Conservation (phyloP, 1,140 invertebrate species). For the Leptinotarsa defecta region DNA sequence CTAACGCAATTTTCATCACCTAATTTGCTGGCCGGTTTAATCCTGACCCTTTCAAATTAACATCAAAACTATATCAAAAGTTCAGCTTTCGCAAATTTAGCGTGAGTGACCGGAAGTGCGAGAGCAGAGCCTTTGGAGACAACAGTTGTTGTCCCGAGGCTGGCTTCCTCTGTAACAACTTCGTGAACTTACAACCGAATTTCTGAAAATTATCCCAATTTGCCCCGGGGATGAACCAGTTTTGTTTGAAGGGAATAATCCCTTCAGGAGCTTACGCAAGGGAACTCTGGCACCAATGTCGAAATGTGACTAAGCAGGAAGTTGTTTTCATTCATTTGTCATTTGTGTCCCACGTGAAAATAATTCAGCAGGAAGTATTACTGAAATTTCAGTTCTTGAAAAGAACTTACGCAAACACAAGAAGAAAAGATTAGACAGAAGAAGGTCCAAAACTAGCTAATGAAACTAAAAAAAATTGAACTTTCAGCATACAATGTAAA, state of each 20-base stretch:
- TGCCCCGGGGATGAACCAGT: not conserved
- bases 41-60: slow-evolving; percentile 24
- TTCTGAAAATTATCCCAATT: not conserved
- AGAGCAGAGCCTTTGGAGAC: slow-evolving; percentile 4
- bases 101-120: slow-evolving; percentile 18
- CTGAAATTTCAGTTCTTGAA: no score
- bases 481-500: no score
- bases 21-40: slow-evolving; percentile 20
- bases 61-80: slow-evolving; percentile 27
- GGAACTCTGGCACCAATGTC: no score
- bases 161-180: not conserved
- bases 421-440: no score
- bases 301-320: no score
- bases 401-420: no score
- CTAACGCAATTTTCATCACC: slow-evolving; percentile 19
- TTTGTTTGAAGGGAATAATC: not conserved
- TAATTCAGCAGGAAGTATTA: no score
- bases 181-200: not conserved
- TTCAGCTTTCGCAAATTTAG: slow-evolving; percentile 23
- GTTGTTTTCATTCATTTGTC: no score
- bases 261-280: no score
- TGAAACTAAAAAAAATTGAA: no score
- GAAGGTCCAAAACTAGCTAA: no score
- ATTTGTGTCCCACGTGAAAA: no score
- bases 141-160: not conserved